Percentiles rank a stretch among this genome's conserved stretches.
These are phyloP conservation scores for Bombus affinis DNA, from an alignment of 1,140 invertebrate genomes.

Conservation along the genomic window DNA sequence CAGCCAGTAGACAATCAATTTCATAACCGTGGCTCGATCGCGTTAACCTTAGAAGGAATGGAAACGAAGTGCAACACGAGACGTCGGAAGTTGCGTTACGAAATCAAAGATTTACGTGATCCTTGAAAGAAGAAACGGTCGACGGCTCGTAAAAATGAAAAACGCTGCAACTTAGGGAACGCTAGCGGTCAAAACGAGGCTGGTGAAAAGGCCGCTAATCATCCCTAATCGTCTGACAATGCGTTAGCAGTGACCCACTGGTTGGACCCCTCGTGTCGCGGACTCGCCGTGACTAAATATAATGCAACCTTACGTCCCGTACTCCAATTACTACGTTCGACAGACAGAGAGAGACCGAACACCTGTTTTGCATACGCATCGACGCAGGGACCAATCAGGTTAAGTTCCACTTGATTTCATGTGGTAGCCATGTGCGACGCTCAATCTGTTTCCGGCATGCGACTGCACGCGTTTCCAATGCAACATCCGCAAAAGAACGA, in stretches of 20 bases:
- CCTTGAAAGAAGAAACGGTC: neutral
- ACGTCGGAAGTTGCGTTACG: too few species aligned
- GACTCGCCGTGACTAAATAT: conserved; percentile 76
- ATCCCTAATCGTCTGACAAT: conserved; percentile 78
- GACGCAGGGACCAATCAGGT: conserved; percentile 73
- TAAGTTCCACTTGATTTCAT: conserved; percentile 72
- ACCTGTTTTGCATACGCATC: conserved; percentile 79
- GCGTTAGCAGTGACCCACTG: conserved; percentile 79
- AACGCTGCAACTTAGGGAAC: conserved; percentile 21
- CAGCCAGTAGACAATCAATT: neutral
- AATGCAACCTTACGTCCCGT: conserved; percentile 79
- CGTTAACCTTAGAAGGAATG: neutral
- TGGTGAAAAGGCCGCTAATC: conserved; percentile 71
- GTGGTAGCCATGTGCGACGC: conserved; percentile 57
- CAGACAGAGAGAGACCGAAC: conserved; percentile 66
- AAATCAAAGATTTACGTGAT: neutral
- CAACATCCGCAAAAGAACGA: conserved; percentile 56
- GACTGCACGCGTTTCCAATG: conserved; percentile 46
- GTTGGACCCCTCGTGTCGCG: conserved; percentile 71
- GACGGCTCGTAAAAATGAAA: neutral
- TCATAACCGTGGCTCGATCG: neutral
- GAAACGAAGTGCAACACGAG: neutral
- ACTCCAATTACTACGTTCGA: conserved; percentile 75
- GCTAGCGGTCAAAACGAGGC: conserved; percentile 50
- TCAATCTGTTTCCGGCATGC: conserved; percentile 62